Conservation (phyloP, 2,888 invertebrate genomes). For the Dorcus hopei region DNA sequence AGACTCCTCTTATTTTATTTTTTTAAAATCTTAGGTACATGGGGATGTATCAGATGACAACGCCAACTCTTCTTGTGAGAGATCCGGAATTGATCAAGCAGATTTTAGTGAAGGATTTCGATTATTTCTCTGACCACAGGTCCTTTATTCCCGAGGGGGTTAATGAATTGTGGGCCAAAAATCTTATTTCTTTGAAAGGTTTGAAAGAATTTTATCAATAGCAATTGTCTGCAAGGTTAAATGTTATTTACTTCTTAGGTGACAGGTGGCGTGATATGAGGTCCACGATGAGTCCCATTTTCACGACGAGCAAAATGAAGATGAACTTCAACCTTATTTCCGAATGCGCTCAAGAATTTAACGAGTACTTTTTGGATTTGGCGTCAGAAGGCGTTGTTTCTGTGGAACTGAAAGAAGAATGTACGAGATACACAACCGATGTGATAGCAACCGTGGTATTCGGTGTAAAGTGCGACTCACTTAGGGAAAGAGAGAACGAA, state of each 20-base stretch:
- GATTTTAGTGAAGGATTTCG: conserved; percentile 58
- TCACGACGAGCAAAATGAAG: conserved; percentile 45
- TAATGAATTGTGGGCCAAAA: conserved; percentile 53
- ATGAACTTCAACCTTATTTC: conserved; percentile 36
- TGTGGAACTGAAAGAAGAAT: conserved; percentile 50
- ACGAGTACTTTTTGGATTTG: conserved; percentile 28
- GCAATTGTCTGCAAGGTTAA: too few species aligned
- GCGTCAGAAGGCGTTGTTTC: conserved; percentile 18
- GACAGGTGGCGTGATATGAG: conserved; percentile 45
- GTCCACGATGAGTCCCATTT: conserved; percentile 44
- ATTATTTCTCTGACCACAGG: conserved; percentile 55
- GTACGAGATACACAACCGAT: conserved; percentile 53
- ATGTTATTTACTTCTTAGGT: conserved; percentile 19
- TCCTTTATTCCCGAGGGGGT: conserved; percentile 32
- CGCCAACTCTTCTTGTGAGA: conserved; percentile 52
- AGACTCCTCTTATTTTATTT: too few species aligned
- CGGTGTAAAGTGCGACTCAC: conserved; percentile 55
- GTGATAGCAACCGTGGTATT: conserved; percentile 56
- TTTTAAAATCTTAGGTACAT: conserved; percentile 6
- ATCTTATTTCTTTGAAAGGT: conserved; percentile 24
- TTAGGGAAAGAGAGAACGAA: conserved; percentile 44
- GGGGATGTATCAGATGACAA: conserved; percentile 11
- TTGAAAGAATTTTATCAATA: too few species aligned
- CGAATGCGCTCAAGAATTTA: conserved; percentile 28
- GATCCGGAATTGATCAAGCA: conserved; percentile 59